phyloP scores from a whole-genome alignment of 2,888 invertebrate species.

The Odontothrips loti region DNA sequence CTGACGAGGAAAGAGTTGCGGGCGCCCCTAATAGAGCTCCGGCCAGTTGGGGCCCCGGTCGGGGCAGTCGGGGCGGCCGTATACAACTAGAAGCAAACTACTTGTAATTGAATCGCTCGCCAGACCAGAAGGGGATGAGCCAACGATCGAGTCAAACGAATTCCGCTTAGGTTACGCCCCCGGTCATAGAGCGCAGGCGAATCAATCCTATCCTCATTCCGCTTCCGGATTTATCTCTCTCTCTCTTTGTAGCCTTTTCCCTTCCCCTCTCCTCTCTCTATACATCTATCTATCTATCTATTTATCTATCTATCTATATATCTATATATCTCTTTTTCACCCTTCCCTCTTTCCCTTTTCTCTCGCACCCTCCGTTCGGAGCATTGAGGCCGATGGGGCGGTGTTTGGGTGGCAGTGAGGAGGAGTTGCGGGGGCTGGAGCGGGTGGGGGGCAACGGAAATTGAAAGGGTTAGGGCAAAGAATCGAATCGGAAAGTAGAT shows the following conservation, averaged over 20 bases:
- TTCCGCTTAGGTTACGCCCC: no score
- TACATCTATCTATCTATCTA: not conserved
- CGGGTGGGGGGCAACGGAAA: not conserved
- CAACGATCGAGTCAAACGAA: no score
- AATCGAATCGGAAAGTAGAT: slow-evolving; percentile 23
- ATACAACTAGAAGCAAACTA: no score
- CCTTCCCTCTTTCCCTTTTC: not conserved
- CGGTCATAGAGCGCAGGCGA: no score
- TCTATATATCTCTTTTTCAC: not conserved
- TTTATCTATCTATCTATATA: not conserved
- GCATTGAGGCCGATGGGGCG: not conserved
- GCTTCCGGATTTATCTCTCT: not conserved
- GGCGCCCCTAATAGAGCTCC: no score
- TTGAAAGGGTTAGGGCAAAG: slow-evolving; percentile 20
- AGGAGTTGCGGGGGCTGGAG: not conserved
- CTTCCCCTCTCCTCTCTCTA: not conserved
- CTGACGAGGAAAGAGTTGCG: no score
- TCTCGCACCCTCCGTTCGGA: not conserved
- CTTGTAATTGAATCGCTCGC: no score
- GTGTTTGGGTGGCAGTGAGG: not conserved
- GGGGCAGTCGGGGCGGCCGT: no score
- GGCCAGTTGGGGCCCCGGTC: no score
- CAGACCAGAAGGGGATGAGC: no score
- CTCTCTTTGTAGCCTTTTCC: not conserved
- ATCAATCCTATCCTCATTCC: not conserved